phyloP scores from a whole-genome alignment of 2,113 vertebrate species.

The Lepisosteus oculatus region DNA sequence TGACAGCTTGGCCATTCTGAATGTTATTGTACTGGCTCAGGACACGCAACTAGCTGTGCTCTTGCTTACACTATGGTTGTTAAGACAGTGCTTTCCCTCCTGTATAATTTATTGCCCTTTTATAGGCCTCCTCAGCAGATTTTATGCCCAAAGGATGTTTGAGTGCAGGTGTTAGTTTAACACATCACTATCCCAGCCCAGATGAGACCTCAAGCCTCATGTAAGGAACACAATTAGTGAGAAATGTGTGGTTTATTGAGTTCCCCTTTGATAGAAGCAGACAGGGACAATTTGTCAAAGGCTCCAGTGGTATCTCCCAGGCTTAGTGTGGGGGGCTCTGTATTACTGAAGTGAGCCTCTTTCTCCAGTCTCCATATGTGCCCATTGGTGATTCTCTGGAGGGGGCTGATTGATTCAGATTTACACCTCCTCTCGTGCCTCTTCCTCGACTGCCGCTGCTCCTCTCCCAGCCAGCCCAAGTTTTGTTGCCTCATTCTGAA shows the following conservation, averaged over 20 bases:
- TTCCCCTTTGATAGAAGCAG: conserved; percentile 59
- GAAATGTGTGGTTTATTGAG: conserved; percentile 68
- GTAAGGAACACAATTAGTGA: conserved; percentile 70
- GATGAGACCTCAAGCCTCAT: conserved; percentile 36
- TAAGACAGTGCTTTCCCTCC: conserved; percentile 54
- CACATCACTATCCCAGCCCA: conserved; percentile 36
- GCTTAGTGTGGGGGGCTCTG: conserved; percentile 51
- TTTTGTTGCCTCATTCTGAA: too few species aligned
- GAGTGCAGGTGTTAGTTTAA: conserved; percentile 61
- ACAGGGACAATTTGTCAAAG: conserved; percentile 72
- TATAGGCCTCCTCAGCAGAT: conserved; percentile 39
- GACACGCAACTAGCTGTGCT: conserved; percentile 35
- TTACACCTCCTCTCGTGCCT: neutral
- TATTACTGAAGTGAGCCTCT: conserved; percentile 33
- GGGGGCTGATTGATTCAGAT: conserved; percentile 18
- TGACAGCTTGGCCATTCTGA: too few species aligned
- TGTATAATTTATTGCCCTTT: conserved; percentile 57
- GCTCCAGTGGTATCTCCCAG: conserved; percentile 58
- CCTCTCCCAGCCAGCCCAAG: neutral
- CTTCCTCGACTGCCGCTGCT: neutral
- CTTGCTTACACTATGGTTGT: conserved; percentile 37
- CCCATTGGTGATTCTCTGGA: conserved; percentile 6
- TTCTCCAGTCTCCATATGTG: conserved; percentile 20
- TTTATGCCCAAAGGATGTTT: conserved; percentile 43
- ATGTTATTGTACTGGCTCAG: conserved; percentile 26